phyloP scores from a whole-genome alignment of 2,797 vertebrate species.

The Chanos chanos region DNA sequence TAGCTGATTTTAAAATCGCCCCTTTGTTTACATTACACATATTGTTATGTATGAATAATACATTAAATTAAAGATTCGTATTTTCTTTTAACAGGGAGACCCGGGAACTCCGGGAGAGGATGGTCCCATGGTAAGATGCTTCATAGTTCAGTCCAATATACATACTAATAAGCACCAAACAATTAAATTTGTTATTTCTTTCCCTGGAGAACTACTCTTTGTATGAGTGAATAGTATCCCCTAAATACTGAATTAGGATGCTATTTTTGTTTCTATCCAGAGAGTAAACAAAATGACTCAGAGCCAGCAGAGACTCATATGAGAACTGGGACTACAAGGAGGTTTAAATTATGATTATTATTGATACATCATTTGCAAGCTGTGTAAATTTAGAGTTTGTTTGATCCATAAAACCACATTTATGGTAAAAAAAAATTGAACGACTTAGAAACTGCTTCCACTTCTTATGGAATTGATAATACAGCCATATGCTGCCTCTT shows the following conservation, averaged over 20 bases:
- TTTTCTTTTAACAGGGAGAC: slow-evolving; percentile 78
- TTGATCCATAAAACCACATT: slow-evolving; percentile 30
- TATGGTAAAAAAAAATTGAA: slow-evolving; percentile 12
- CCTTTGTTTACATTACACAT: no score
- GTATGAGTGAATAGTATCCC: no score
- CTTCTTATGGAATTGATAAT: slow-evolving; percentile 16
- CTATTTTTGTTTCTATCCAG: not conserved
- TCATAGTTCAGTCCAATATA: not conserved
- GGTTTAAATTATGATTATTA: not conserved
- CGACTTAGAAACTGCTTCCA: slow-evolving; percentile 13
- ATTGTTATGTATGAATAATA: no score
- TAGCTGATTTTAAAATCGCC: no score
- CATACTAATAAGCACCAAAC: not conserved
- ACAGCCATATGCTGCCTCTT: slow-evolving; percentile 6
- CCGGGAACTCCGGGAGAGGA: slow-evolving; percentile 84
- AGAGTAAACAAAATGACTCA: not conserved
- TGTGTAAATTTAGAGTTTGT: slow-evolving; percentile 7
- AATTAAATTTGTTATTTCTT: not conserved
- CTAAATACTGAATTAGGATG: no score
- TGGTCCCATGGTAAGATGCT: slow-evolving; percentile 77
- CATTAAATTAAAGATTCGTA: slow-evolving; percentile 26
- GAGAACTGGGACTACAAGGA: no score
- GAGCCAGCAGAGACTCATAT: not conserved
- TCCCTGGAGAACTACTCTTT: no score
- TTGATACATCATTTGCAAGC: not conserved